Conservation (phyloP, 2,888 invertebrate genomes). For the Machimus atricapillus region DNA sequence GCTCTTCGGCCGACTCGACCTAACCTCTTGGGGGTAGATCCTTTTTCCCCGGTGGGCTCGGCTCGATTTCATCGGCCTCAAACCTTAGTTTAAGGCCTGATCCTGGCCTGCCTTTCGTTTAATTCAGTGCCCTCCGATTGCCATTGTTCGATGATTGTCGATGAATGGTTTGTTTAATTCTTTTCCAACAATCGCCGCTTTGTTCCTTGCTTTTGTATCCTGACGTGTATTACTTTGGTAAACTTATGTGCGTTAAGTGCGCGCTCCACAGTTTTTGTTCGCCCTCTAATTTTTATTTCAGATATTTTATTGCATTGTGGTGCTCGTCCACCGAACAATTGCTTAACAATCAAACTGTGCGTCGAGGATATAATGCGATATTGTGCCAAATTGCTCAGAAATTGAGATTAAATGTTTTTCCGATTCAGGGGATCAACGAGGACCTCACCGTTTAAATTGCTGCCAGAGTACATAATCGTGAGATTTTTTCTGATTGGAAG, state of each 20-base stretch:
- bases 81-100: neutral
- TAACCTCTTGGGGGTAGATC: slow-evolving; percentile 5
- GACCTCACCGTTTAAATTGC: neutral
- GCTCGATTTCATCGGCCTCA: neutral
- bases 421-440: slow-evolving; percentile 8
- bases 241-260: slow-evolving; percentile 15
- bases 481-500: neutral
- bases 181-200: slow-evolving; percentile 16
- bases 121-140: slow-evolving; percentile 18
- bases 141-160: slow-evolving; percentile 30
- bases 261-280: slow-evolving; percentile 13
- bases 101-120: slow-evolving; percentile 5
- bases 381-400: slow-evolving; percentile 35
- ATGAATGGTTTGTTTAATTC: slow-evolving; percentile 36
- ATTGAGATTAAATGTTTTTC: slow-evolving; percentile 30
- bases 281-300: slow-evolving; percentile 31
- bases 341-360: slow-evolving; percentile 10
- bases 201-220: slow-evolving; percentile 26
- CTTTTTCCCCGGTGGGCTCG: neutral
- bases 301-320: slow-evolving; percentile 30
- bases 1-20: neutral
- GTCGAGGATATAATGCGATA: slow-evolving; percentile 17
- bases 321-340: slow-evolving; percentile 9
- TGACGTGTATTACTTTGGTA: slow-evolving; percentile 30
- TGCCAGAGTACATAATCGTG: neutral